phyloP scores from a whole-genome alignment of 2,888 invertebrate genomes.

The Adelphocoris suturalis region DNA sequence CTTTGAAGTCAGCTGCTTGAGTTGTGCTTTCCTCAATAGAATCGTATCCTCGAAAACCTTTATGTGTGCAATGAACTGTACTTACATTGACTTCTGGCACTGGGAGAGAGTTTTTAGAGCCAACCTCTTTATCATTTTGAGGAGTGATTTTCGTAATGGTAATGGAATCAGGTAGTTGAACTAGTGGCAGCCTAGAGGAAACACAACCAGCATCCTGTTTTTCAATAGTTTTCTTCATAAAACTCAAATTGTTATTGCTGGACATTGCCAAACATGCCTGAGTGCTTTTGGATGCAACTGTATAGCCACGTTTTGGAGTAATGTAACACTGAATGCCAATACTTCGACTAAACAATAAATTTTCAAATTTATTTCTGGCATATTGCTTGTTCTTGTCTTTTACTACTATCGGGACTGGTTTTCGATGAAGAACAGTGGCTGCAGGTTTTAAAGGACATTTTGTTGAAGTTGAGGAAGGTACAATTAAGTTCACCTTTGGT shows the following conservation, averaged over 20 bases:
- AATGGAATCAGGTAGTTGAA: background rate
- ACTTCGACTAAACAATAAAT: background rate
- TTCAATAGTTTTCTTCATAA: background rate
- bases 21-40: background rate
- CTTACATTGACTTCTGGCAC: background rate
- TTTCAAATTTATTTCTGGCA: background rate
- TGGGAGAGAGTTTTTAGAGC: background rate
- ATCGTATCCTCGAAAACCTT: background rate
- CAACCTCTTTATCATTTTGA: background rate
- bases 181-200: background rate
- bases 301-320: background rate
- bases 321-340: background rate
- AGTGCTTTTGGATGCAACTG: background rate
- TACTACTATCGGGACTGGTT: background rate
- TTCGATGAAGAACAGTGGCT: background rate
- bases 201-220: background rate
- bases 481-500: background rate
- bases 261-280: background rate
- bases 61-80: background rate
- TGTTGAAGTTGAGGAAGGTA: background rate
- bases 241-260: background rate
- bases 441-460: background rate
- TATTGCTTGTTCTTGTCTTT: background rate
- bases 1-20: background rate
- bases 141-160: background rate